These are phyloP conservation scores for Gymnopithys bicolor DNA, from an alignment of 2,797 vertebrate genomes.

Conservation along the genomic window DNA sequence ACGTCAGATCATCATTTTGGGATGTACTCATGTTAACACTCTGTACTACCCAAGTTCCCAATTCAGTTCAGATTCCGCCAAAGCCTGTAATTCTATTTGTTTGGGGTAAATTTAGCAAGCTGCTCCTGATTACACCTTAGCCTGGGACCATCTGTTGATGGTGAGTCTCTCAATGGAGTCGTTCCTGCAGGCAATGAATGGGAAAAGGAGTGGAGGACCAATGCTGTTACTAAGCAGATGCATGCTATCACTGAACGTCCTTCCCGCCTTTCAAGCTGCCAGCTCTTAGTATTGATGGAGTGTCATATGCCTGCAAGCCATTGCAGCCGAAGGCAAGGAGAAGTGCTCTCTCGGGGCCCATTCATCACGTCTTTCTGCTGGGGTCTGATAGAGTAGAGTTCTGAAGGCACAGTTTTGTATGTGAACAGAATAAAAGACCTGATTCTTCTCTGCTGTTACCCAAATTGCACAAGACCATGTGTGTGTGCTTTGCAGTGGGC, in stretches of 20 bases:
- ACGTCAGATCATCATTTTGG: not conserved
- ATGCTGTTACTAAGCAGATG: conserved; percentile 79
- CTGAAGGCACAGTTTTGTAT: conserved; percentile 53
- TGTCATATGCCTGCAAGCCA: conserved; percentile 67
- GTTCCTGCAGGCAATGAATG: conserved; percentile 71
- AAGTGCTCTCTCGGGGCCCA: conserved; percentile 70
- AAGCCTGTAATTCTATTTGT: conserved; percentile 78
- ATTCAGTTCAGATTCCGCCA: conserved; percentile 62
- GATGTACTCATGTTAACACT: conserved; percentile 15
- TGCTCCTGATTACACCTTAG: conserved; percentile 79
- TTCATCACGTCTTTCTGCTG: conserved; percentile 71
- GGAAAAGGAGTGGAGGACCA: conserved; percentile 53
- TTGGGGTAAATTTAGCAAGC: conserved; percentile 78
- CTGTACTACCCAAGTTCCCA: conserved; percentile 62
- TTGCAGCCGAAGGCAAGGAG: conserved; percentile 68
- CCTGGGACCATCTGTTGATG: conserved; percentile 77
- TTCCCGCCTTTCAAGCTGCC: conserved; percentile 78
- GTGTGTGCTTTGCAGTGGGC: not conserved
- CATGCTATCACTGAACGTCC: conserved; percentile 61
- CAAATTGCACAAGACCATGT: not conserved
- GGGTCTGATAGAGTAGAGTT: conserved; percentile 67
- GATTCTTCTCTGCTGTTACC: not conserved
- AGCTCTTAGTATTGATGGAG: conserved; percentile 79
- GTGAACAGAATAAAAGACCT: conserved; percentile 1
- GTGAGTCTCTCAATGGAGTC: conserved; percentile 66